These are phyloP conservation scores for Julus scanicus DNA, from an alignment of 2,888 invertebrate species.

Conservation along the genomic window DNA sequence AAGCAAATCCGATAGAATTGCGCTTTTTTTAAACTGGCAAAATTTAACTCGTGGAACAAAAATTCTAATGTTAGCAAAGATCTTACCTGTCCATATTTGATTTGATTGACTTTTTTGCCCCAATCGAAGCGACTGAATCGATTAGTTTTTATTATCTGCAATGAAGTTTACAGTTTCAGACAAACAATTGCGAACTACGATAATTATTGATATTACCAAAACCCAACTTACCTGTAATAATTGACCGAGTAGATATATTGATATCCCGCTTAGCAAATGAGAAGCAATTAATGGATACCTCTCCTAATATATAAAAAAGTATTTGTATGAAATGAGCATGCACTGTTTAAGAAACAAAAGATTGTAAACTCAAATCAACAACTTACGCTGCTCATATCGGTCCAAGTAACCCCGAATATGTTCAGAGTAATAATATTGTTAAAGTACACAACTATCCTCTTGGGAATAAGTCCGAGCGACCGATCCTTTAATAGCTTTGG, in stretches of 20 bases:
- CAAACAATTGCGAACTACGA: background rate
- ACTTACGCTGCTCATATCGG: background rate
- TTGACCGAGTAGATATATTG: background rate
- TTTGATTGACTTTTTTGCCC: background rate
- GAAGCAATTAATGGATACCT: slow-evolving; percentile 2
- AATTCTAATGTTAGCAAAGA: background rate
- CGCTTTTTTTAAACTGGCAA: background rate
- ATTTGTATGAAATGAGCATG: background rate
- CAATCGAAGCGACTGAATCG: background rate
- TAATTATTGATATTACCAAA: background rate
- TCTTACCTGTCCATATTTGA: background rate
- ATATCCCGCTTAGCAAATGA: background rate
- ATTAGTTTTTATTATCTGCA: background rate
- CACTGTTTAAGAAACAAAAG: background rate
- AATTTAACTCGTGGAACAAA: too few relatives aligned
- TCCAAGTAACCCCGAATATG: background rate
- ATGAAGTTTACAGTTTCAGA: background rate
- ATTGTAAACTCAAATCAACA: background rate
- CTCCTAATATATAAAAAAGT: background rate
- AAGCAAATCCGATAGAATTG: background rate
- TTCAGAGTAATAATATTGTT: background rate
- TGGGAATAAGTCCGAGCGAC: background rate
- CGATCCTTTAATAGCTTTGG: background rate
- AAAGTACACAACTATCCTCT: background rate
- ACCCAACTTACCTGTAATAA: background rate